Base-by-base conservation (phyloP, 2,113 vertebrate genomes). In the Halcyon malimbica region DNA sequence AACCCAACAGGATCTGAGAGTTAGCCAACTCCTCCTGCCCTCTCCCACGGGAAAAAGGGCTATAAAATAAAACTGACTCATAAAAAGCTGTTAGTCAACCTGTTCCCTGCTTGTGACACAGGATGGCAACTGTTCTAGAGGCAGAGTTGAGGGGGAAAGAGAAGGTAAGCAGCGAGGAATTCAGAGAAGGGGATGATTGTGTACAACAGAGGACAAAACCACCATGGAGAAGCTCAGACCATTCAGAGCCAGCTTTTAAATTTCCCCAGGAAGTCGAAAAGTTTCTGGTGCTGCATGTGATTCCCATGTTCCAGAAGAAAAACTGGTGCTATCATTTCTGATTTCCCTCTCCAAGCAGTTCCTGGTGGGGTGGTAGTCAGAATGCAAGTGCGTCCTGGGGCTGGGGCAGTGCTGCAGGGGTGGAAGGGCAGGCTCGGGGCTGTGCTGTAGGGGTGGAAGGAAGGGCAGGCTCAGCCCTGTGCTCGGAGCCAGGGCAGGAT, bases 21-120 rank as follows among this genome's bases (percentile, higher is more conserved):
- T 74, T 85, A 71, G 94, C 93, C 91, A 94, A 14, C 56, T 90
- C 67, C 51, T 50, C 56, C 68, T 88, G 93, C 79, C 83, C 86
- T 94, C 93, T 95, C 91, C 80, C 90, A 93, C 93, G 94, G 95
- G 95, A 93, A 90, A 88, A 68, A 83, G 46, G 67, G 64, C 54
- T 75, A 44, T 92, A 82, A 95, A 89, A 87, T 95, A 89, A 93
- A 94, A 85, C 42, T 0, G 70, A 80, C 50, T 96, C 87, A 95
- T 95, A 96, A 95, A 96, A 96, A 86, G 83, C 69, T 63, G 78
- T 91, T 92, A 71, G 50, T 96, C 91, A 97, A 88, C 68, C 56
- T 90, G 63, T 65, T 90, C 89, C 65, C 53, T 39, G 44, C 44
- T 67, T 51, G 65, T 71, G 81, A 82, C 54, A 76, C 56, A 23